Evolutionary conservation across 1,140 invertebrate genomes (phyloP).

Genomic region (Bombyx mandarina): DNA sequence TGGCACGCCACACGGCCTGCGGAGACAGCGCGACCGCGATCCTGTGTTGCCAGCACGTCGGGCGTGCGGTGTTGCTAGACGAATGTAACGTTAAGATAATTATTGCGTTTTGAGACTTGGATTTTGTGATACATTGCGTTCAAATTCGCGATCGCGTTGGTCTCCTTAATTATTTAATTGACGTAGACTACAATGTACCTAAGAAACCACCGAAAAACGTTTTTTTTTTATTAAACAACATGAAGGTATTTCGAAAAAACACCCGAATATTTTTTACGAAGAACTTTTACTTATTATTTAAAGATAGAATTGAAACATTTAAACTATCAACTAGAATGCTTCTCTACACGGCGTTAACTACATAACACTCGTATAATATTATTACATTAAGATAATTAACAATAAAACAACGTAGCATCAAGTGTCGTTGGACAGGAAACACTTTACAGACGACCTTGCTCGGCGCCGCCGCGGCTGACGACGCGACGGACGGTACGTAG

Average conservation of each 20-base stretch:
- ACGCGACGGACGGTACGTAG: too few species aligned
- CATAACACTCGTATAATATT: conserved; percentile 48
- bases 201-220: conserved; percentile 40
- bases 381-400: conserved; percentile 31
- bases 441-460: conserved; percentile 15
- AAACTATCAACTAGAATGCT: conserved; percentile 53
- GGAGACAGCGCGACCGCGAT: conserved; percentile 13
- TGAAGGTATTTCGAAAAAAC: conserved; percentile 52
- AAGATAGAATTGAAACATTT: conserved; percentile 55
- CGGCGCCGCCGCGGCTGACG: too few species aligned
- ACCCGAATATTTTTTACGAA: conserved; percentile 42
- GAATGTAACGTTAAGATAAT: too few species aligned
- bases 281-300: conserved; percentile 45
- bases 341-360: conserved; percentile 50
- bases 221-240: conserved; percentile 23
- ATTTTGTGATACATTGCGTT: conserved; percentile 10
- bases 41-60: not conserved
- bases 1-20: conserved; percentile 23
- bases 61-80: too few species aligned
- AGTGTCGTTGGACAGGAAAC: conserved; percentile 33
- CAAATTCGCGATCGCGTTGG: not conserved
- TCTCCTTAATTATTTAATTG: conserved; percentile 39
- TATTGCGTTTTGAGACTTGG: conserved; percentile 15
- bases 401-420: conserved; percentile 28
- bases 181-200: conserved; percentile 52